Evolutionary conservation across 1,140 invertebrate genomes (phyloP).

Genomic region (Drosophila leontia): DNA sequence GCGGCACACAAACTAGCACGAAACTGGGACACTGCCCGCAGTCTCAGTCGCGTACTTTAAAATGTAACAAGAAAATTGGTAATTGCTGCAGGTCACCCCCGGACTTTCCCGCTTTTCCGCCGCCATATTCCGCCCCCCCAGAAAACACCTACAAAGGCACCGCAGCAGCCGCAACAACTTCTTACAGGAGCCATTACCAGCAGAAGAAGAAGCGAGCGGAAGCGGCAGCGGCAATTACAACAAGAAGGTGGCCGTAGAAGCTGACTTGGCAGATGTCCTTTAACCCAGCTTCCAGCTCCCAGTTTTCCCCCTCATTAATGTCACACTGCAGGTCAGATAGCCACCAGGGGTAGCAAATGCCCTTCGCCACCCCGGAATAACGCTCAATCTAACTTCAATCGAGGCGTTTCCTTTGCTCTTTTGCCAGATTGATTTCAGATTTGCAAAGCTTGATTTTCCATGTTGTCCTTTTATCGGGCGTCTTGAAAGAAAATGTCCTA

Average conservation of each 20-base stretch:
- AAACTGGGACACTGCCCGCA: slow-evolving; percentile 28
- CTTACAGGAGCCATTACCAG: slow-evolving; percentile 54
- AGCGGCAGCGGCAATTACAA: slow-evolving; percentile 46
- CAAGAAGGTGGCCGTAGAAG: slow-evolving; percentile 33
- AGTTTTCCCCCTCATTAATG: slow-evolving; percentile 56
- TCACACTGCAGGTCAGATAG: slow-evolving; percentile 50
- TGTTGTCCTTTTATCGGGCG: slow-evolving; percentile 15
- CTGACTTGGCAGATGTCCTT: slow-evolving; percentile 38
- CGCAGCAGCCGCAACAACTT: slow-evolving; percentile 67
- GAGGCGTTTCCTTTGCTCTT: slow-evolving; percentile 15
- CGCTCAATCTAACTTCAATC: slow-evolving; percentile 55
- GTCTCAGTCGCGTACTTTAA: slow-evolving; percentile 54
- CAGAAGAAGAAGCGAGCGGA: slow-evolving; percentile 29
- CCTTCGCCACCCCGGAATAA: slow-evolving; percentile 3
- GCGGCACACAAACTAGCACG: slow-evolving; percentile 23
- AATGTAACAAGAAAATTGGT: slow-evolving; percentile 77
- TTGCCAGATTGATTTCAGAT: slow-evolving; percentile 45
- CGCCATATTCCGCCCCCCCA: not conserved
- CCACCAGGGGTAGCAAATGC: not conserved
- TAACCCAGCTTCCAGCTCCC: slow-evolving; percentile 8
- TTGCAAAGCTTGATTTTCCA: slow-evolving; percentile 36
- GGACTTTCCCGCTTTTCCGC: slow-evolving; percentile 2
- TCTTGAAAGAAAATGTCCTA: slow-evolving; percentile 53
- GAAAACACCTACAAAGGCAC: slow-evolving; percentile 40
- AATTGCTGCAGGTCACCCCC: slow-evolving; percentile 73